A percentile compares a stretch with the other conserved stretches of the same genome.
Conservation (phyloP, 2,113 vertebrate species). For the Picathartes gymnocephalus region DNA sequence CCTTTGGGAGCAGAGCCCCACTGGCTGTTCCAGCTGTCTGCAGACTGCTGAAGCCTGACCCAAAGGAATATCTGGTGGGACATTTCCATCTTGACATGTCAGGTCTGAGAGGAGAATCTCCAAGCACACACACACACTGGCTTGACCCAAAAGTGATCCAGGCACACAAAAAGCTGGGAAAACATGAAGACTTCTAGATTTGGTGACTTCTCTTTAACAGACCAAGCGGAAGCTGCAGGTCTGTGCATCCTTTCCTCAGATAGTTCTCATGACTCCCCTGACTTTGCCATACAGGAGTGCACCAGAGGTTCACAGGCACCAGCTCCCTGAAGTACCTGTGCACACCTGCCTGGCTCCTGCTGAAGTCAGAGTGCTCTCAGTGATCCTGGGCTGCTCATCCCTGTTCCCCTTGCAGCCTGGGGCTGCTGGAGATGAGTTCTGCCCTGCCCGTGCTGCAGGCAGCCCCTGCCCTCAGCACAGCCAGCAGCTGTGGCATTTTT, state of each 20-base stretch:
- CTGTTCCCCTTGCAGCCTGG: neutral
- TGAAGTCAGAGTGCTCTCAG: neutral
- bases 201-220: neutral
- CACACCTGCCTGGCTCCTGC: neutral
- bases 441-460: neutral
- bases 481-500: neutral
- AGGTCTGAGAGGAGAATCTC: neutral
- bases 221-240: neutral
- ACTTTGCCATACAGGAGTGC: neutral
- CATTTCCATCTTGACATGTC: neutral
- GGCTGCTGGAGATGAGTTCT: neutral
- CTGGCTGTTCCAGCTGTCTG: neutral
- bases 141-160: neutral
- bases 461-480: neutral
- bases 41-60: neutral
- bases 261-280: neutral
- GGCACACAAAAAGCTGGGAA: neutral
- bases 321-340: fast-evolving
- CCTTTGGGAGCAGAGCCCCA: neutral
- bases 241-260: neutral
- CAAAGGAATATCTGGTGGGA: neutral
- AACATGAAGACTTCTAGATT: neutral
- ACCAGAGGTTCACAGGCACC: neutral
- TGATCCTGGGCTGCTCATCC: neutral
- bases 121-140: neutral